Conservation (phyloP, 2,797 vertebrate species). For the Nothura maculosa region DNA sequence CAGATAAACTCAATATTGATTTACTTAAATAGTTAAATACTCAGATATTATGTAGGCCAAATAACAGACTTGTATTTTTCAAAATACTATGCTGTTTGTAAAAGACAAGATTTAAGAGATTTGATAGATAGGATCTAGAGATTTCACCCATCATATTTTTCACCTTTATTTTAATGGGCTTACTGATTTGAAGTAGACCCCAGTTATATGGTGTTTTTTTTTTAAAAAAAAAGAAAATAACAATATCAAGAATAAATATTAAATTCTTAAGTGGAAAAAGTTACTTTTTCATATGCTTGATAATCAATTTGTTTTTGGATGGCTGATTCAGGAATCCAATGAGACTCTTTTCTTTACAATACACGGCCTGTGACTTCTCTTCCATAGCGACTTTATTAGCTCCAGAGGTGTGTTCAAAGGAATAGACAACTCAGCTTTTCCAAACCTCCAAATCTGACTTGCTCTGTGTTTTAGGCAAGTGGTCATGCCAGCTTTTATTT, state of each 20-base stretch:
- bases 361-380: neutral
- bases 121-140: neutral
- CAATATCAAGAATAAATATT: neutral
- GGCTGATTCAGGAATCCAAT: neutral
- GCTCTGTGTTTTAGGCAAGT: slow-evolving; percentile 15
- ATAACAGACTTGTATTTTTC: neutral
- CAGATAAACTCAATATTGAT: neutral
- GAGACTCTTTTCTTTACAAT: neutral
- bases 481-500: slow-evolving; percentile 17
- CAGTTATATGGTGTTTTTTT: neutral
- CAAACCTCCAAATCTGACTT: neutral
- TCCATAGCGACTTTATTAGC: neutral
- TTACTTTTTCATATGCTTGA: neutral
- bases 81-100: neutral
- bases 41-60: neutral
- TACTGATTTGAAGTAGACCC: neutral
- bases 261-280: neutral
- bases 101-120: neutral
- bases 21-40: neutral
- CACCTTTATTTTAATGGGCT: neutral
- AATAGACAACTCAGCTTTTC: slow-evolving; percentile 21
- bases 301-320: neutral
- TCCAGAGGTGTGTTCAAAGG: slow-evolving; percentile 28
- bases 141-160: neutral
- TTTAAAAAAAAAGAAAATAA: neutral